Evolutionary conservation across 2,888 invertebrate species (phyloP).

Genomic region (Ommatoiulus sabulosus): DNA sequence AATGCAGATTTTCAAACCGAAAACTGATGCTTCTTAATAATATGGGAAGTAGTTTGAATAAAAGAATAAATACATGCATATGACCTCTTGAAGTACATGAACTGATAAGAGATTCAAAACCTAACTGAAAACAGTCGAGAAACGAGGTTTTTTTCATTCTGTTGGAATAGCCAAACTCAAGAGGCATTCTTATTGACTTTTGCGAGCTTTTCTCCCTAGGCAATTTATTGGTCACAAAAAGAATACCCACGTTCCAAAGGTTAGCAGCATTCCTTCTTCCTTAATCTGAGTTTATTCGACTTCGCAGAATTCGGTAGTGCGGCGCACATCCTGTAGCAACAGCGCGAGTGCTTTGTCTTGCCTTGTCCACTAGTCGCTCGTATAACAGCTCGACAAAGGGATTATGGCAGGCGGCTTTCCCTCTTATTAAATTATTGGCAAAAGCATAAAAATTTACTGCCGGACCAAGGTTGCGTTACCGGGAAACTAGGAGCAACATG

Average conservation of each 20-base stretch:
- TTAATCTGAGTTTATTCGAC: background rate
- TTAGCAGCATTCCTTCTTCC: background rate
- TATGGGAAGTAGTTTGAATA: no score
- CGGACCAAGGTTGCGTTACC: background rate
- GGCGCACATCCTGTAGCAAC: background rate
- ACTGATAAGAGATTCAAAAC: no score
- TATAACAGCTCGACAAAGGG: background rate
- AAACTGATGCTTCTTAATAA: no score
- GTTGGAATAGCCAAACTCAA: background rate
- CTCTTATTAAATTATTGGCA: constrained; percentile 28
- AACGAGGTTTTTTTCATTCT: no score
- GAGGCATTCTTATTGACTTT: background rate
- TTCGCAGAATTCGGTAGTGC: background rate
- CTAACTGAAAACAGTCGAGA: background rate
- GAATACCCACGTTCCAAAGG: background rate
- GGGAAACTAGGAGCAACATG: constrained; percentile 4
- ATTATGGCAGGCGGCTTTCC: background rate
- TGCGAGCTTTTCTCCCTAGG: background rate
- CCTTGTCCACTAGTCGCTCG: background rate
- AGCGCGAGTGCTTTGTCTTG: background rate
- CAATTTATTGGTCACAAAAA: background rate
- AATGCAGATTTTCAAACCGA: no score
- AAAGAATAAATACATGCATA: no score
- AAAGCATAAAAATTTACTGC: background rate
- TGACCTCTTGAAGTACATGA: no score